Base-by-base conservation (phyloP, 2,888 invertebrate genomes). In the Odontocerum albicorne region DNA sequence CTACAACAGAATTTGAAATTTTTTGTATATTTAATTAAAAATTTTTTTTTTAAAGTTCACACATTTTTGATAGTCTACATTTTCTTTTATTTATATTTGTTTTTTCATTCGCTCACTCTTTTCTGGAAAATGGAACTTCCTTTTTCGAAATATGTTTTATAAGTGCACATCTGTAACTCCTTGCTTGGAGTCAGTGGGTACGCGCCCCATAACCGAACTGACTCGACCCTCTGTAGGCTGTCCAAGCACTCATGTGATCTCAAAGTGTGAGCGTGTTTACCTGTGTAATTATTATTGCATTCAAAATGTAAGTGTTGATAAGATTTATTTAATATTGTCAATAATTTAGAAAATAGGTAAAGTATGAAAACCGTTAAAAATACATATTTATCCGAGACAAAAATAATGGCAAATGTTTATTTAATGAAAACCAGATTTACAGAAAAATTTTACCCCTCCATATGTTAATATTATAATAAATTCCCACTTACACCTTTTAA, bases 241-340 rank as follows among this genome's bases (percentile, higher is more conserved):
- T 54, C 57, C 32, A 65, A 64, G 65, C 73, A 72, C 75, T 72
- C 76, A 71, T 76, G 77, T 77, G 78, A 78, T 78, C 78, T 77
- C 78, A 77, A 66, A 72, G 71, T 71, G 71, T 73, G 74, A 71
- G 72, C 73, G 74, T 72, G 57, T 62, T 61, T 53, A 59, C 54
- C 52, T 57, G 53, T 53, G 31, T n/a, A 16, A 46, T 21, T 49
- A 58, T 56, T 59, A 50, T 57, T 61, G 57, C 61, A 61, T 59
- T 61, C 61, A 61, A 61, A 61, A 61, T 61, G 61, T 57, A 57
- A 61, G 50, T 52, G 49, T 55, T 59, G 42, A 57, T 57, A 49
- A 55, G n/a, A 49, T 36, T 36, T 46, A 53, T 53, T 45, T 22
- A 55, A 56, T 54, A 47, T 43, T 60, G 55, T 52, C 57, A 55